Conservation (phyloP, 2,113 vertebrate genomes). For the Butorides virescens region DNA sequence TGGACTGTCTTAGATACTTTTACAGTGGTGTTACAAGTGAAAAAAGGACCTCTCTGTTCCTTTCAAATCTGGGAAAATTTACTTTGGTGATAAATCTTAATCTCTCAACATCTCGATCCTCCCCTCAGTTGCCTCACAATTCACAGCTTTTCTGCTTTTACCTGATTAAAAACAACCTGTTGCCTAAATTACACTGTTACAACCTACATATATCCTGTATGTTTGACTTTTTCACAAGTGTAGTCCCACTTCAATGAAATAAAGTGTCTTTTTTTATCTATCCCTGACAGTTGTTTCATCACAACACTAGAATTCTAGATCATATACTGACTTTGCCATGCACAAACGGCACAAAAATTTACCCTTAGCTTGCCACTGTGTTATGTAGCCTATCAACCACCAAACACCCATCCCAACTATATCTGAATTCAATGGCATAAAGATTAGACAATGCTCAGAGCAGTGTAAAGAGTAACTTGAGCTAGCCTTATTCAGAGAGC, state of each 20-base stretch:
- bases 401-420: background rate
- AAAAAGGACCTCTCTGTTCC: background rate
- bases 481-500: background rate
- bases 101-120: background rate
- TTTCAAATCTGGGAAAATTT: slow-evolving; percentile 9
- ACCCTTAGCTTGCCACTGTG: rapidly evolving
- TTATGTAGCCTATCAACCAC: background rate
- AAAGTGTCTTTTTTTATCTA: background rate
- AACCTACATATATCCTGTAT: background rate
- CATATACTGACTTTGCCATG: background rate
- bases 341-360: background rate
- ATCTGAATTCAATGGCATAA: background rate
- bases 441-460: background rate
- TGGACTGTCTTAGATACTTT: slow-evolving; percentile 21
- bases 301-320: background rate
- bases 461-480: background rate
- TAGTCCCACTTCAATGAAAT: background rate
- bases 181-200: background rate
- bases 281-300: background rate
- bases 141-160: slow-evolving; percentile 1
- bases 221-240: background rate
- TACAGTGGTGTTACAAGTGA: background rate
- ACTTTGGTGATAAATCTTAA: slow-evolving; percentile 6
- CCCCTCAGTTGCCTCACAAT: background rate
- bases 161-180: background rate